Evolutionary conservation across 2,113 vertebrate species (phyloP).

Genomic region (Equus przewalskii): DNA sequence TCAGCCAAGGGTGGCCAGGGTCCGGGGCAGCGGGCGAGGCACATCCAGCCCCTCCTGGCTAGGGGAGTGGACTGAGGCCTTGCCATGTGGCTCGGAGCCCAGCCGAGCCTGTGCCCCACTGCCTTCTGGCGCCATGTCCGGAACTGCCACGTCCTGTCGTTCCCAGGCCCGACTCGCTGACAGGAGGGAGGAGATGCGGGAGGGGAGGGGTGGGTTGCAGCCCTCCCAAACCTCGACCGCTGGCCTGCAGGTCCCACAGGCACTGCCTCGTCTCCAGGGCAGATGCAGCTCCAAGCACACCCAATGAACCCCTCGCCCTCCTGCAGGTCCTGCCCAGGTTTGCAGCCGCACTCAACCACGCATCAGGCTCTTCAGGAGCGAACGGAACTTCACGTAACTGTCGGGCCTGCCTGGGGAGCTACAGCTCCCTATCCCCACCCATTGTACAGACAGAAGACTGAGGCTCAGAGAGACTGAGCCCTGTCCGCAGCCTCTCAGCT

Average conservation of each 20-base stretch:
- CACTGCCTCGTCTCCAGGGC: neutral
- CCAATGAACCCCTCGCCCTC: neutral
- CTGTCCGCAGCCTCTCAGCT: neutral
- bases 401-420: neutral
- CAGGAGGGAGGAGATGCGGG: neutral
- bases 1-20: neutral
- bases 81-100: fast-evolving
- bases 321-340: neutral
- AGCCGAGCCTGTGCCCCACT: neutral
- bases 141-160: neutral
- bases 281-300: neutral
- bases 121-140: neutral
- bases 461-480: neutral
- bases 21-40: fast-evolving
- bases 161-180: too few relatives aligned
- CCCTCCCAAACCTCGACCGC: too few relatives aligned
- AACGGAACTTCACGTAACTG: neutral
- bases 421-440: neutral
- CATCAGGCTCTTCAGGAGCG: neutral
- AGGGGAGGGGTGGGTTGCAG: fast-evolving
- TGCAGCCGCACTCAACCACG: neutral
- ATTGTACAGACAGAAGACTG: neutral
- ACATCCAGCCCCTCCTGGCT: neutral
- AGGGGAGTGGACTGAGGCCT: neutral
- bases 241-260: too few relatives aligned